These are phyloP conservation scores for Pygmarrhopalites habei DNA, from an alignment of 1,140 invertebrate species.

Conservation along the genomic window DNA sequence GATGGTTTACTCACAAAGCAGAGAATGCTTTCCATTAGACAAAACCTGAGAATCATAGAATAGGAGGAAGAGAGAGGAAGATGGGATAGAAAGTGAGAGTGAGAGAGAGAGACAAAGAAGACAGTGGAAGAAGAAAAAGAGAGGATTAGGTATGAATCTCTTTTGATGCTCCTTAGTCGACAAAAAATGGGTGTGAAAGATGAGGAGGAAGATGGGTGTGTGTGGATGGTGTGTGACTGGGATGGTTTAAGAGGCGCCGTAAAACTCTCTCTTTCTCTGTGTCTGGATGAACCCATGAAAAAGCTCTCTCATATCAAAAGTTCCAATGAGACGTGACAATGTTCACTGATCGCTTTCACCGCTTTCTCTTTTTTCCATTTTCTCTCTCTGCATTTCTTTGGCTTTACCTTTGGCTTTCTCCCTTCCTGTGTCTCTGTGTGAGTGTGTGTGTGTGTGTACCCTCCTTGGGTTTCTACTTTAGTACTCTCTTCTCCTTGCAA, in stretches of 20 bases:
- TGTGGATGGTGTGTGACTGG: constrained; percentile 13
- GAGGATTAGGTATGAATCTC: constrained; percentile 13
- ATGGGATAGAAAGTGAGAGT: neutral
- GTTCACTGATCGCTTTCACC: constrained; percentile 7
- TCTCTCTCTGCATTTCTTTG: neutral
- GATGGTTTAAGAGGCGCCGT: constrained; percentile 4
- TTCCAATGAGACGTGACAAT: constrained; percentile 13
- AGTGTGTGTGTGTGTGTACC: neutral
- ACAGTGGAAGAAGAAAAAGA: neutral
- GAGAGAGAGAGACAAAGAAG: neutral
- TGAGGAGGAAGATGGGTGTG: neutral
- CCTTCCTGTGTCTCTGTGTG: neutral
- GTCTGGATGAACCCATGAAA: neutral
- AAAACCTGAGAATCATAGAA: neutral
- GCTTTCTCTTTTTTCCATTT: neutral
- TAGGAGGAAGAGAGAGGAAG: constrained; percentile 2
- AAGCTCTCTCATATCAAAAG: constrained; percentile 14
- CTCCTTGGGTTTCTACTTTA: no score
- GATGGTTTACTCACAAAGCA: no score
- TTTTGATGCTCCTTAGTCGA: constrained; percentile 8
- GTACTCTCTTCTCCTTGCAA: no score
- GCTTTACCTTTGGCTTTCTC: neutral
- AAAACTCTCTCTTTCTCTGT: constrained; percentile 6
- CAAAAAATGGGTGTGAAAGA: constrained; percentile 12
- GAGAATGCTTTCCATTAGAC: neutral